Evolutionary conservation across 2,113 vertebrate species (phyloP).

Genomic region (Nanger granti): DNA sequence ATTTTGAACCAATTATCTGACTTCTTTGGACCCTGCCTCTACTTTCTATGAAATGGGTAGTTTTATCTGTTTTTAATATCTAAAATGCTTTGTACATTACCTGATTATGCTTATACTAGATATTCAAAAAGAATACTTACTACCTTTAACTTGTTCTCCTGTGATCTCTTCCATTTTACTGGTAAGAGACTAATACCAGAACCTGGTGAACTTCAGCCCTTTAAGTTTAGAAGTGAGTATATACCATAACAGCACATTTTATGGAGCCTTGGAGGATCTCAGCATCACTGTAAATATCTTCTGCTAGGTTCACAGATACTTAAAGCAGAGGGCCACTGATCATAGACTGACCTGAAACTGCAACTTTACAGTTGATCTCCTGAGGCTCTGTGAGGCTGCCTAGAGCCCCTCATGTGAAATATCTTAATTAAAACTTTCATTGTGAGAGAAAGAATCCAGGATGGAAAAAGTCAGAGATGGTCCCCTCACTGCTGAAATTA

Average conservation of each 20-base stretch:
- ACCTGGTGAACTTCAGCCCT: neutral
- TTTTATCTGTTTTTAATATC: neutral
- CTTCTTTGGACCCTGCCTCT: neutral
- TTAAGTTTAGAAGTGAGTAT: neutral
- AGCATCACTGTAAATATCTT: neutral
- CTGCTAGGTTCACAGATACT: neutral
- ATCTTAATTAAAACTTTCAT: conserved; percentile 52
- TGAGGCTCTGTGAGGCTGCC: neutral
- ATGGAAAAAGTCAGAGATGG: neutral
- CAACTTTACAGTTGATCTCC: conserved; percentile 16
- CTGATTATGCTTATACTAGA: neutral
- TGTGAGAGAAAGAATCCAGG: conserved; percentile 14
- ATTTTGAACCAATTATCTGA: neutral
- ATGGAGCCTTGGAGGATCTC: neutral
- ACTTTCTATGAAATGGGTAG: neutral
- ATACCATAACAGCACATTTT: neutral
- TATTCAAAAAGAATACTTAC: neutral
- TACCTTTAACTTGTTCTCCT: neutral
- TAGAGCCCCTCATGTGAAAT: neutral
- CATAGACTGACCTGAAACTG: neutral
- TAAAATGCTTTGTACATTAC: neutral
- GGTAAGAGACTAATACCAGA: neutral
- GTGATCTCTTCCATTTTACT: neutral
- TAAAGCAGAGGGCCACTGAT: neutral
- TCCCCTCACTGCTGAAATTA: conserved; percentile 28